Evolutionary conservation across 2,888 invertebrate species (phyloP).

Genomic region (Hecatera dysodea): DNA sequence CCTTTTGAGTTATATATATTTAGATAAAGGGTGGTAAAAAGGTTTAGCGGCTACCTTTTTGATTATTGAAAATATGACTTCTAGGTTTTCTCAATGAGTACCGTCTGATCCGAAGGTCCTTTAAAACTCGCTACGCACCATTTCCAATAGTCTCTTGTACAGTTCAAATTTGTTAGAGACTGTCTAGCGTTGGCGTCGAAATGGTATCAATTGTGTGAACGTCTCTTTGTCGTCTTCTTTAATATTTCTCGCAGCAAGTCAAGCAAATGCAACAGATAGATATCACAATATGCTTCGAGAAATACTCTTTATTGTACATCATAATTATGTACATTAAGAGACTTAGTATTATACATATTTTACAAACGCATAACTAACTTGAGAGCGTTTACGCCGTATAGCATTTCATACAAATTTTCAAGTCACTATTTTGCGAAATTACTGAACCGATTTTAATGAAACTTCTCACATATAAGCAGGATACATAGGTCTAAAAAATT

Average conservation of each 20-base stretch:
- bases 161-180: constrained; percentile 24
- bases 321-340: too few relatives aligned
- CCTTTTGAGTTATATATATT: too few relatives aligned
- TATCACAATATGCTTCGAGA: neutral
- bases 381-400: too few relatives aligned
- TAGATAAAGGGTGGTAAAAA: neutral
- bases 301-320: too few relatives aligned
- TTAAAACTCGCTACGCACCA: neutral
- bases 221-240: constrained; percentile 1
- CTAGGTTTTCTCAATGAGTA: neutral
- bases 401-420: too few relatives aligned
- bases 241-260: constrained; percentile 30
- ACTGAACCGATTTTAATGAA: too few relatives aligned
- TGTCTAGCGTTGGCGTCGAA: constrained; percentile 1
- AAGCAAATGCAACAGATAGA: constrained; percentile 7
- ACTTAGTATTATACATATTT: too few relatives aligned
- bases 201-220: constrained; percentile 30
- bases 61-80: constrained; percentile 26
- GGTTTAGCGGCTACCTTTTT: constrained; percentile 10
- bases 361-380: too few relatives aligned
- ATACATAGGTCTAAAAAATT: too few relatives aligned
- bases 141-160: constrained; percentile 7
- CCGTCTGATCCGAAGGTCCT: constrained; percentile 1
- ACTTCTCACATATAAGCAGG: too few relatives aligned
- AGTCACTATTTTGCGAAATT: too few relatives aligned